Evolutionary conservation across 2,797 vertebrate genomes (phyloP).

Genomic region (Orientallactaga sibirica): DNA sequence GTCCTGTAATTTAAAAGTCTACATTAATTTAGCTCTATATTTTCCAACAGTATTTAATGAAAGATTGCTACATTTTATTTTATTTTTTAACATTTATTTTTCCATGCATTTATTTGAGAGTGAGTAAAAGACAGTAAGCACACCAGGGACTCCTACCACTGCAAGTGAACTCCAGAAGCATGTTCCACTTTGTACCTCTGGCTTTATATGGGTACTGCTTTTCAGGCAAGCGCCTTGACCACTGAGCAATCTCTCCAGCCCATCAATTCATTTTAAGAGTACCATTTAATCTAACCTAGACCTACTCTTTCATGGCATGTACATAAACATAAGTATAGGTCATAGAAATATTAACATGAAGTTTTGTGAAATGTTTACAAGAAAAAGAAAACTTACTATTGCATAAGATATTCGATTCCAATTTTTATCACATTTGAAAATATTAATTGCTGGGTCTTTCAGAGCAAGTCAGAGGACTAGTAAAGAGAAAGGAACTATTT

Average conservation of each 20-base stretch:
- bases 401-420: background rate
- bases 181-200: too few relatives aligned
- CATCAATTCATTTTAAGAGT: background rate
- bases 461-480: background rate
- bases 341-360: too few relatives aligned
- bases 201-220: too few relatives aligned
- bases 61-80: background rate
- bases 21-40: background rate
- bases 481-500: background rate
- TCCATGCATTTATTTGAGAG: too few relatives aligned
- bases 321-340: too few relatives aligned
- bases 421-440: constrained; percentile 37
- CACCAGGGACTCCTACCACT: too few relatives aligned
- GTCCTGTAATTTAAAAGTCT: background rate
- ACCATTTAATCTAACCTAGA: background rate
- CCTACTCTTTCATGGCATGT: background rate
- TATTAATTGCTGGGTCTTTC: background rate
- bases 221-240: too few relatives aligned
- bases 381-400: background rate
- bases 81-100: too few relatives aligned
- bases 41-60: background rate
- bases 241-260: too few relatives aligned
- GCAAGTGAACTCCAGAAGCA: too few relatives aligned
- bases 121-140: too few relatives aligned
- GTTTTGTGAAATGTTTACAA: background rate